Percentiles rank a stretch among this genome's conserved stretches.
These are phyloP conservation scores for Pimpla rufipes DNA, from an alignment of 2,888 invertebrate species.

Conservation along the genomic window DNA sequence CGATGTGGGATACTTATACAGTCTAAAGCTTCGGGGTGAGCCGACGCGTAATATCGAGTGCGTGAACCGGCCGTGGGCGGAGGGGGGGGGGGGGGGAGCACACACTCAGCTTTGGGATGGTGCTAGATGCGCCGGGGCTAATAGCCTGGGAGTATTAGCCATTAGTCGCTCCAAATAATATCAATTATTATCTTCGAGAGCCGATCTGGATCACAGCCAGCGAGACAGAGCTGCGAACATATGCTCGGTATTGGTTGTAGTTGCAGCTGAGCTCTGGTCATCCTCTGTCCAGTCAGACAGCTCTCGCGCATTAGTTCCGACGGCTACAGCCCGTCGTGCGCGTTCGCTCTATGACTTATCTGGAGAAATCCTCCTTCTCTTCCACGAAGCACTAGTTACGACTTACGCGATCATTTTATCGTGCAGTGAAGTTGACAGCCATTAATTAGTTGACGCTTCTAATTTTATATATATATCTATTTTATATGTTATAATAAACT, in stretches of 20 bases:
- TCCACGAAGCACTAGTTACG: neutral
- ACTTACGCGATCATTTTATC: neutral
- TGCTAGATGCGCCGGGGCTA: constrained; percentile 41
- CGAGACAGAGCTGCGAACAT: constrained; percentile 7
- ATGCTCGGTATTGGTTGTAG: neutral
- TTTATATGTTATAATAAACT: too few species aligned
- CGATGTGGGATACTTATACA: constrained; percentile 18
- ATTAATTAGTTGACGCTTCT: too few species aligned
- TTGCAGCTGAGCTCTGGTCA: neutral
- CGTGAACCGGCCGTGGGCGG: constrained; percentile 35
- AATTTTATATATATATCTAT: too few species aligned
- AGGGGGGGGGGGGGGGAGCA: neutral
- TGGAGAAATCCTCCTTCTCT: neutral
- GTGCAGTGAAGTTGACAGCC: too few species aligned
- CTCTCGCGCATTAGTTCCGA: constrained; percentile 1
- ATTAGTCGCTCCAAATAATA: constrained; percentile 72
- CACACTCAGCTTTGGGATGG: neutral
- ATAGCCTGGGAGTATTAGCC: constrained; percentile 71
- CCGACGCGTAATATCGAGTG: constrained; percentile 55
- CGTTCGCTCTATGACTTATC: constrained; percentile 10
- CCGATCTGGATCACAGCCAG: constrained; percentile 50
- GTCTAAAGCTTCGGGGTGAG: constrained; percentile 40
- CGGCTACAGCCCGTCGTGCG: neutral
- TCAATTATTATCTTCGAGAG: constrained; percentile 69
- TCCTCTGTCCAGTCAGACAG: neutral